These are phyloP conservation scores for Apus apus DNA, from an alignment of 2,113 vertebrate genomes.

Conservation along the genomic window DNA sequence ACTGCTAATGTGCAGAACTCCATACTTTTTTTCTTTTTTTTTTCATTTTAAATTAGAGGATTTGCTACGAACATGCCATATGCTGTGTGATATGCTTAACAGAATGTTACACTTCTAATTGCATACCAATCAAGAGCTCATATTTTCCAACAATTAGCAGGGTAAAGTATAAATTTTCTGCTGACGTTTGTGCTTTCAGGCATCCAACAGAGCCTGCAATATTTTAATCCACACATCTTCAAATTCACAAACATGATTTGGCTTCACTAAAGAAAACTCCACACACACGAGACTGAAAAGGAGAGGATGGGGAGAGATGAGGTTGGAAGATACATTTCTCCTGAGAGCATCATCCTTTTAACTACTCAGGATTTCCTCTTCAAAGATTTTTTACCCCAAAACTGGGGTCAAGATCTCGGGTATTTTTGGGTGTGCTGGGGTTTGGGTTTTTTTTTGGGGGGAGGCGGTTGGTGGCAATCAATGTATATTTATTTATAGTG, in stretches of 20 bases:
- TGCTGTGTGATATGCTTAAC: slow-evolving; percentile 69
- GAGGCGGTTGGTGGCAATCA: neutral
- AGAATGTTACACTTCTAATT: slow-evolving; percentile 72
- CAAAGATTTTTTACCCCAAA: neutral
- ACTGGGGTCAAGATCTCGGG: neutral
- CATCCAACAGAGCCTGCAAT: slow-evolving; percentile 6
- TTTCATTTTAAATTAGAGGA: slow-evolving; percentile 57
- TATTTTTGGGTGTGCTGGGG: neutral
- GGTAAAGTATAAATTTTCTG: slow-evolving; percentile 56
- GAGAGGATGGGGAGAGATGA: neutral
- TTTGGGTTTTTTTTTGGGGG: neutral
- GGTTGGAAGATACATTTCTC: neutral
- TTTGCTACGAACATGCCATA: slow-evolving; percentile 65
- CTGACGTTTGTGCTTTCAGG: neutral
- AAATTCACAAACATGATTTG: neutral
- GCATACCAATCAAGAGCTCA: slow-evolving; percentile 62
- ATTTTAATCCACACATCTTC: slow-evolving; percentile 19
- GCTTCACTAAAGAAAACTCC: neutral
- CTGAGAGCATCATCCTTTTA: neutral
- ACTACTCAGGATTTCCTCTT: neutral
- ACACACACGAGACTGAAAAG: neutral
- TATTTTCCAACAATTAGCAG: slow-evolving; percentile 69
- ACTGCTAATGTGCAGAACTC: slow-evolving; percentile 27
- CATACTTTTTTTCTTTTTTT: neutral
- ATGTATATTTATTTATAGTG: neutral